Base-by-base conservation (phyloP, 2,113 vertebrate species). In the Mustelus asterias region DNA sequence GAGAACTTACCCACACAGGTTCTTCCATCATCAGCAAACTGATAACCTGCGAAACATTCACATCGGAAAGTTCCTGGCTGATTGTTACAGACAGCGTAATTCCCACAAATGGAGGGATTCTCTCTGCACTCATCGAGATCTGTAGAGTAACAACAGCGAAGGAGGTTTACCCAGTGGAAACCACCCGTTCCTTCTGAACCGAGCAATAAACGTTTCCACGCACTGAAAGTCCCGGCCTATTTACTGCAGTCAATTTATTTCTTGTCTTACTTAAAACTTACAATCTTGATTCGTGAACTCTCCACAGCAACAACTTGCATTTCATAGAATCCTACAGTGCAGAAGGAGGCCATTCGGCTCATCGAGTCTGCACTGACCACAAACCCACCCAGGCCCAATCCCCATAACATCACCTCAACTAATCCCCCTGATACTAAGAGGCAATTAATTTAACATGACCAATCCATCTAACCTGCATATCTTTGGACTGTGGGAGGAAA, bases 51-150 rank as follows among this genome's bases (percentile, higher is more conserved):
- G 0, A 96, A 85, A 60, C 99, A 99, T 96, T 99, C 98, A 0
- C 99, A 99, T 96, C 98, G 98, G 97, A 99, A 99, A 13, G 98
- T 99, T 65, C 99, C 99, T 0, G 98, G 99, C 96, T 98, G 98
- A 96, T 99, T 99, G 96, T 97, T 99, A 97, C 99, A 99, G 96
- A 98, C 22, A 0, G 98, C 97, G 0, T 99, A 97, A 89, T 96
- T 97, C 14, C 98, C 98, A 83, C 99, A 99, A 9, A 97, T 96
- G 0, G 96, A 97, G 60, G 97, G 97, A 13, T 97, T 97, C 80
- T 99, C 98, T 29, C 96, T 96, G 96, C 99, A 99, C 96, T 99
- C 99, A 26, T 99, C 98, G 18, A 98, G 96, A 96, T 99, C 99
- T 99, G 96, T 13, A 95, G 96, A 44, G 41, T 7, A 13, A 76